phyloP scores from a whole-genome alignment of 1,140 invertebrate species.

The Drosophila repletoides region DNA sequence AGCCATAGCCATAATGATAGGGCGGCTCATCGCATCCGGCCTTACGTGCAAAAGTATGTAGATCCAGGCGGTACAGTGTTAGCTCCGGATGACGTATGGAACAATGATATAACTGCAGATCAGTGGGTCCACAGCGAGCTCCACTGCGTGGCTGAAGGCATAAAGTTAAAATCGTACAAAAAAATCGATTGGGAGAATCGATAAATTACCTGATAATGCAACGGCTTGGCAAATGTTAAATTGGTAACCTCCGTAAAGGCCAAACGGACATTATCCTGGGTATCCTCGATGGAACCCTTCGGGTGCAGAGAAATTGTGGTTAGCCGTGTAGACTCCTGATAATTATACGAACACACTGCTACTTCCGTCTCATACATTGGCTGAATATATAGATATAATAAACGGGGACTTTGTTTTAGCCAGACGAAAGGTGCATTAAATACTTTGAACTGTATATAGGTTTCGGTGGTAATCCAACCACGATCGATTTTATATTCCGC shows the following conservation, averaged over 20 bases:
- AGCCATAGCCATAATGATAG: constrained; percentile 63
- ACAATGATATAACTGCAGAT: constrained; percentile 57
- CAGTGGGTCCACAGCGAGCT: constrained; percentile 40
- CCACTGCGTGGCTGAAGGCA: constrained; percentile 33
- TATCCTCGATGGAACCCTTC: constrained; percentile 27
- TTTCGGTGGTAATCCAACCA: constrained; percentile 94
- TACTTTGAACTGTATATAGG: constrained; percentile 92
- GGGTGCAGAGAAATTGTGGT: neutral
- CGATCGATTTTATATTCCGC: constrained; percentile 85
- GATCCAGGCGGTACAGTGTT: constrained; percentile 49
- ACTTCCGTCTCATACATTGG: constrained; percentile 83
- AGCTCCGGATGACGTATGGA: constrained; percentile 17
- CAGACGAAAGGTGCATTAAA: constrained; percentile 90
- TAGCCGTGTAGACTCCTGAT: neutral
- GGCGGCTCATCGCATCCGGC: constrained; percentile 42
- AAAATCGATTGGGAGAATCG: too few relatives aligned
- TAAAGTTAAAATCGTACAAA: too few relatives aligned
- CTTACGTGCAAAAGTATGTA: constrained; percentile 53
- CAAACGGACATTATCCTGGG: constrained; percentile 83
- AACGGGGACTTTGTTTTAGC: constrained; percentile 86
- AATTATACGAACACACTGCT: neutral
- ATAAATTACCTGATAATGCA: constrained; percentile 56
- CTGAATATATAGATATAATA: constrained; percentile 88
- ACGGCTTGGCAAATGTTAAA: constrained; percentile 21
- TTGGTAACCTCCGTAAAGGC: constrained; percentile 48